Conservation (phyloP, 2,888 invertebrate species). For the Trichopria drosophilae region DNA sequence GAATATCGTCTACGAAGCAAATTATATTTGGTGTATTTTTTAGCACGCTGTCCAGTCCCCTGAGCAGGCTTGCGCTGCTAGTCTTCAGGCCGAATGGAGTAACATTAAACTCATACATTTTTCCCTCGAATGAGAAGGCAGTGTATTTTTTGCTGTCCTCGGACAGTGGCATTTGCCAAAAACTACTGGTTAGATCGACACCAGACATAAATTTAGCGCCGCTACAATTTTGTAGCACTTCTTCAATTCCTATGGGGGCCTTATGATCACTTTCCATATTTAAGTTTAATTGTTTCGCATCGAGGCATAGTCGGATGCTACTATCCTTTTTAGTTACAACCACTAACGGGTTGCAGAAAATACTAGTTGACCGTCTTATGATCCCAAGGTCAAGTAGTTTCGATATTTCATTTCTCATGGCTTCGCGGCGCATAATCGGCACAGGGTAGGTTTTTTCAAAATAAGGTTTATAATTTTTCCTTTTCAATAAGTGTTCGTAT, state of each 20-base stretch:
- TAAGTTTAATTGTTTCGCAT: neutral
- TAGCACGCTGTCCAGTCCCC: neutral
- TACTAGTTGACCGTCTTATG: neutral
- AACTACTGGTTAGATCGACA: conserved; percentile 3
- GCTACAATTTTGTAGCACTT: neutral
- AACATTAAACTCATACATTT: no score
- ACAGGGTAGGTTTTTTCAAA: neutral
- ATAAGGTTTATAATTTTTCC: neutral
- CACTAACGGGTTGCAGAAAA: neutral
- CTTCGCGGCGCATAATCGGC: neutral
- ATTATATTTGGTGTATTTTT: no score
- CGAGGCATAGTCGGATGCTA: neutral
- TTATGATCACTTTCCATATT: neutral
- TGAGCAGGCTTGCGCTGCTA: neutral
- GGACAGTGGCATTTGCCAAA: conserved; percentile 4
- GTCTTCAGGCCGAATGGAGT: no score
- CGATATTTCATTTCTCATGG: neutral
- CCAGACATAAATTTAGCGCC: neutral
- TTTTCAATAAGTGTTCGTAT: no score
- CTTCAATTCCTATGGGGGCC: neutral
- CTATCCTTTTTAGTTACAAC: neutral
- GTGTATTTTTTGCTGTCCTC: conserved; percentile 2
- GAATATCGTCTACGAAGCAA: no score
- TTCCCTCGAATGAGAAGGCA: no score
- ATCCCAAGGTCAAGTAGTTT: neutral